Evolutionary conservation across 2,888 invertebrate species (phyloP), one percentile per base, ranked within the genome.

Genomic region (Drosophila colorata): DNA sequence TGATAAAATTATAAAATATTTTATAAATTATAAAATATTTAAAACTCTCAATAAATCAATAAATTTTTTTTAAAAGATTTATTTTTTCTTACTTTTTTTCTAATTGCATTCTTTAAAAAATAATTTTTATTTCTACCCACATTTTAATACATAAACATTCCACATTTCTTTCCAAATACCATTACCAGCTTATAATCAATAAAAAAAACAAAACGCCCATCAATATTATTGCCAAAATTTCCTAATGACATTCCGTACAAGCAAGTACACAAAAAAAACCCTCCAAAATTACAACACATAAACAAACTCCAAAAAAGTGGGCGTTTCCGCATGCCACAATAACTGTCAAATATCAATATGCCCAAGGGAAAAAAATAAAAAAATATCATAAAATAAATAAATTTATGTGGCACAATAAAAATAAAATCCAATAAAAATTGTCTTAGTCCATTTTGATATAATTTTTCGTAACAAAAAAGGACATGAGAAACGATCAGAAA

Each of bases 351-450:
- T 80, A 80, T 70, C 74, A 70, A 88, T 74, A 67, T 74, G 72
- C 61, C 63, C 57, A 41, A 52, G 69, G 67, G 44, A 52, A 71
- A 48, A 71, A 69, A 74, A 28, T 8, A 28, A 66, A 38, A 33
- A 56, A 47, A 71, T 68, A 61, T 47, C 71, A 66, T 83, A 68
- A 73, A 86, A 74, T 74, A 76, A 72, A 74, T 75, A 72, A 78
- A 87, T 85, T 73, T 87, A 85, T 89, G 78, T 61, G 57, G 43
- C 57, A 74, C 73, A 85, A 89, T 87, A 89, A 80, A 89, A 87
- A 85, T 74, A 51, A 74, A 84, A 85, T 77, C 35, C 68, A 73
- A 89, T 88, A 89, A 78, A 85, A 78, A 70, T 69, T 61, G 48
- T 57, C 18, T 46, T 51, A 37, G 57, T 14, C 35, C 44, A 52